These are phyloP conservation scores for Catharus fuscescens DNA, from an alignment of 2,113 vertebrate species.

Conservation along the genomic window DNA sequence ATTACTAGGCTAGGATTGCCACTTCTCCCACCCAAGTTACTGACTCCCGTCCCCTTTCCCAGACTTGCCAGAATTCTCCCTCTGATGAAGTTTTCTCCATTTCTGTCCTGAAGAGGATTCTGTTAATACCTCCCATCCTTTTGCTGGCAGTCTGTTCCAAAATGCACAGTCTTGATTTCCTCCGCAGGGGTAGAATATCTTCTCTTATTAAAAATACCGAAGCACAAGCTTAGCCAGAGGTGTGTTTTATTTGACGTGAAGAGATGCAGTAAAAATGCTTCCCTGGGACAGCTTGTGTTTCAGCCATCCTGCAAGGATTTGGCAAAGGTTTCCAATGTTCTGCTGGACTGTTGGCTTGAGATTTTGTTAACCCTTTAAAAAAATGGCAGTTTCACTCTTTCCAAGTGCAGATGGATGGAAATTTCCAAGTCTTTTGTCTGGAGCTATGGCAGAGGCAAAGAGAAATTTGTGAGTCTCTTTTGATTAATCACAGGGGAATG, in stretches of 20 bases:
- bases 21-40: slow-evolving; percentile 20
- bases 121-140: not conserved
- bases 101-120: not conserved
- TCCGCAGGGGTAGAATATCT: slow-evolving; percentile 28
- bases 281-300: slow-evolving; percentile 37
- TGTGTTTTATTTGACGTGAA: slow-evolving; percentile 32
- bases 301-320: not conserved
- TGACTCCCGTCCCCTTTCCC: not conserved
- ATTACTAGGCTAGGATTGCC: not conserved
- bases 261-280: slow-evolving; percentile 32
- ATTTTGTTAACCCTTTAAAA: slow-evolving; percentile 45
- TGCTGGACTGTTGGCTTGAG: not conserved
- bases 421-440: slow-evolving; percentile 1
- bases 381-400: slow-evolving; percentile 26
- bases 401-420: not conserved
- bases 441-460: not conserved
- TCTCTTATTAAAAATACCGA: slow-evolving; percentile 43
- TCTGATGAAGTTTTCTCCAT: not conserved
- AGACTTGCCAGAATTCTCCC: not conserved
- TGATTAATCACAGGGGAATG: too few relatives aligned
- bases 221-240: slow-evolving; percentile 27
- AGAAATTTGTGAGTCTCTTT: not conserved
- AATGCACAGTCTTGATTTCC: slow-evolving; percentile 5
- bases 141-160: not conserved
- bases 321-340: not conserved